Evolutionary conservation across 2,113 vertebrate genomes (phyloP), one percentile per base, ranked within the genome.

Genomic region (Nibea albiflora): DNA sequence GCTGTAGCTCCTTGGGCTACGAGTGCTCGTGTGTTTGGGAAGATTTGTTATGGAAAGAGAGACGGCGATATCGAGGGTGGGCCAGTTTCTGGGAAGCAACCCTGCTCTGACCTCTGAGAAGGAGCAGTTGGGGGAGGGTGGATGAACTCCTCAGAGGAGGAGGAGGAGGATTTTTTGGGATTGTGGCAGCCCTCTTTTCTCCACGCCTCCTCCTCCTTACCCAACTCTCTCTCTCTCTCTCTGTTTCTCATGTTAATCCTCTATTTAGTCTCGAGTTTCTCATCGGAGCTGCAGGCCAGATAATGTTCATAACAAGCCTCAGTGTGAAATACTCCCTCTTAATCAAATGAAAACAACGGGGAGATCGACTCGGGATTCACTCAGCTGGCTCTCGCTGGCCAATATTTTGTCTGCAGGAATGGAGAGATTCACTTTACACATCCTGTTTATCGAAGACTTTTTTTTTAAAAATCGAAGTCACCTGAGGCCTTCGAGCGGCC

Each of bases 51-150:
- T 92, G 84, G 83, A 87, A 80, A 88, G 79, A 81, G 26, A 35
- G 31, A 35, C 5, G 14, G 67, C 64, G 70, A 5, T 11, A 66
- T 77, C 1, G 76, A 83, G 90, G 84, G 83, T 84, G 89, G 76
- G 79, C 85, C 73, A 70, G 71, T 82, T 88, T 91, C 90, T 92
- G 90, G 71, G 92, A 93, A 89, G 61, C 72, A 77, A 92, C 89
- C 92, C 84, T 1, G 24, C 74, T 71, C 63, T 92, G 92, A 92
- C 92, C 90, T 86, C 68, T 46, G 68, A 71, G 67, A 22, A 57
- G 56, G 1, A 78, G 86, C 73, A 19, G 74, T 4, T 69, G 79
- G 84, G 68, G 88, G 84, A 50, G 71, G 67, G 73, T n/a, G 76
- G 44, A 73, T 4, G 70, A n/a, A 35, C 35, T 35, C 35, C 35